phyloP scores from a whole-genome alignment of 1,140 invertebrate genomes.

The Trichonephila clavata region DNA sequence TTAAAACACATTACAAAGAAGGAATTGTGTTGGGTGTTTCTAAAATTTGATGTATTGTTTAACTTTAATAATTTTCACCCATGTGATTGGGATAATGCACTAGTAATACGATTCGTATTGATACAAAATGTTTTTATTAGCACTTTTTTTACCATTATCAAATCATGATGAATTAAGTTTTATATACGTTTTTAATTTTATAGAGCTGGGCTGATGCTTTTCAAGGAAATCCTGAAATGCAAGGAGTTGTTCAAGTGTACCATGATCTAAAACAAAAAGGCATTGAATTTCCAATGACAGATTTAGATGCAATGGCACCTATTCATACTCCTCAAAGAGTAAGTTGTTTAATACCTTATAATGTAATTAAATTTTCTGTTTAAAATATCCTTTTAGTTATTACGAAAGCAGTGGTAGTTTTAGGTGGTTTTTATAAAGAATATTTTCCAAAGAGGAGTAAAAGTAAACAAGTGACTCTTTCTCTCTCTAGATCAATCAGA shows the following conservation, averaged over 20 bases:
- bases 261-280: constrained; percentile 96
- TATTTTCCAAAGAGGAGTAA: too few species aligned
- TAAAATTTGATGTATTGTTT: too few species aligned
- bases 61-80: too few species aligned
- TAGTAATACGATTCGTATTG: too few species aligned
- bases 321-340: constrained; percentile 98
- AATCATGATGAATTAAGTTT: background rate
- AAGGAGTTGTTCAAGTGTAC: constrained; percentile 96
- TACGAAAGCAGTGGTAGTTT: background rate
- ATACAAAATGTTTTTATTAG: background rate
- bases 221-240: constrained; percentile 91
- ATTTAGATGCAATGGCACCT: constrained; percentile 96
- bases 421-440: background rate
- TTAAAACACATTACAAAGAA: too few species aligned
- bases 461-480: too few species aligned
- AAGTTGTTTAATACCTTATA: constrained; percentile 79
- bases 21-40: too few species aligned
- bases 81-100: too few species aligned
- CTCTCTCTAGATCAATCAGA: too few species aligned
- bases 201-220: constrained; percentile 98
- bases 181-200: constrained; percentile 69
- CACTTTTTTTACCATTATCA: background rate
- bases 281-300: constrained; percentile 98
- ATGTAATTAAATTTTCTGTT: background rate
- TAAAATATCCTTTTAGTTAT: background rate